A percentile compares a stretch with the other conserved stretches of the same genome.
Conservation (phyloP, 2,113 vertebrate species). For the Bombycilla garrulus region DNA sequence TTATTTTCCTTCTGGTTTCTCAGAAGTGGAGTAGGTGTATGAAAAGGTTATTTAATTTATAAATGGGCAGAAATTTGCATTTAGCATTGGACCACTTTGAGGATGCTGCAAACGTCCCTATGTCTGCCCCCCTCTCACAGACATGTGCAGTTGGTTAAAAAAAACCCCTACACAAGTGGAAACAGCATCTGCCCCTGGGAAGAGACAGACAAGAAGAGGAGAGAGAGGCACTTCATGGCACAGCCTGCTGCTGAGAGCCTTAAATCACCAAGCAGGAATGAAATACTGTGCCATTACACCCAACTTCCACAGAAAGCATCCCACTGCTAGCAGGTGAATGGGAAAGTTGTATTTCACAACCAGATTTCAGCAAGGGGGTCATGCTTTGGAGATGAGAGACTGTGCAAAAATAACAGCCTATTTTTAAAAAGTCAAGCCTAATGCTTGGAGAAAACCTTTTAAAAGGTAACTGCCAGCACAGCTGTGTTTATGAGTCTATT, state of each 20-base stretch:
- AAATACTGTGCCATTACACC: not conserved
- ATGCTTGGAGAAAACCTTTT: not conserved
- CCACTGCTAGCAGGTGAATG: not conserved
- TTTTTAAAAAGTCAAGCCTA: not conserved
- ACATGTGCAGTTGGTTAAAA: not conserved
- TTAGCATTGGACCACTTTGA: not conserved
- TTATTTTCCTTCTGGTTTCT: not conserved
- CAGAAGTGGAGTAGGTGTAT: not conserved
- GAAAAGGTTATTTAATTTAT: not conserved
- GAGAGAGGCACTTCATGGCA: not conserved
- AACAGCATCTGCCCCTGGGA: not conserved
- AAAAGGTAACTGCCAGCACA: not conserved
- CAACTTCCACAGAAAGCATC: not conserved
- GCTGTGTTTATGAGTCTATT: not conserved
- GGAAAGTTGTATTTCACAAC: not conserved
- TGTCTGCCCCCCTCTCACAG: rapidly evolving
- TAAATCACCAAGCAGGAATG: not conserved
- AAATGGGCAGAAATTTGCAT: not conserved
- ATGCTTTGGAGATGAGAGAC: not conserved
- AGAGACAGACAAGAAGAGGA: not conserved
- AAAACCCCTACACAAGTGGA: not conserved
- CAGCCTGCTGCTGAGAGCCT: not conserved
- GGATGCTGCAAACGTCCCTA: not conserved
- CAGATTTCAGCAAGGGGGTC: not conserved
- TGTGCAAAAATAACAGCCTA: not conserved